A percentile compares a stretch with the other conserved stretches of the same genome.
Conservation (phyloP, 1,140 invertebrate species). For the Drosophila repletoides region DNA sequence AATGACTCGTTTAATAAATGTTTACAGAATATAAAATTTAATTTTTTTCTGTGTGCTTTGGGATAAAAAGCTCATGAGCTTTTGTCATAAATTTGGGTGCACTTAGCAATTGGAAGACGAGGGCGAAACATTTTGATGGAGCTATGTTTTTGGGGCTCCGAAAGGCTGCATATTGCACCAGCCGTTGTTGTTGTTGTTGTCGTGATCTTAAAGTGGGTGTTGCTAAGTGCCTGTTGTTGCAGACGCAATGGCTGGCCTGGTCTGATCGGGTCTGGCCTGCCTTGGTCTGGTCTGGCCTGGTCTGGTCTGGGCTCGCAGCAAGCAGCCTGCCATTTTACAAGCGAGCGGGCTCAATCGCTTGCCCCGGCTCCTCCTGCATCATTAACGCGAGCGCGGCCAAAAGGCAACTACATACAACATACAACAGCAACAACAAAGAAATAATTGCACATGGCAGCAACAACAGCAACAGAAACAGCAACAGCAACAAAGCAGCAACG, state of each 20-base stretch:
- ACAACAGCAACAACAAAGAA: conserved; percentile 57
- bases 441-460: conserved; percentile 66
- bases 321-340: conserved; percentile 78
- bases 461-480: conserved; percentile 31
- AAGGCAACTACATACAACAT: conserved; percentile 44
- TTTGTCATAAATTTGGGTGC: conserved; percentile 56
- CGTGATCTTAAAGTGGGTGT: conserved; percentile 79
- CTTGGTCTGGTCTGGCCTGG: not conserved
- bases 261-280: not conserved
- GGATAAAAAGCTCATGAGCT: conserved; percentile 45
- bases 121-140: not conserved
- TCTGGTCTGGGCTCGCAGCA: conserved; percentile 14
- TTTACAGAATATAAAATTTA: too few relatives aligned
- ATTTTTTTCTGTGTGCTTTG: too few relatives aligned
- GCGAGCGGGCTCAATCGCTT: conserved; percentile 19
- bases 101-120: conserved; percentile 27
- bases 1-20: too few relatives aligned
- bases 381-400: conserved; percentile 59
- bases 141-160: not conserved
- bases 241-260: conserved; percentile 70
- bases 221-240: conserved; percentile 71
- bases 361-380: conserved; percentile 50
- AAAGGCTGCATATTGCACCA: conserved; percentile 28
- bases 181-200: conserved; percentile 34
- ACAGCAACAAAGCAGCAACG: conserved; percentile 31